A percentile compares a stretch with the other conserved stretches of the same genome.
These are phyloP conservation scores for Synergus gifuensis DNA, from an alignment of 2,888 invertebrate species.

Conservation along the genomic window DNA sequence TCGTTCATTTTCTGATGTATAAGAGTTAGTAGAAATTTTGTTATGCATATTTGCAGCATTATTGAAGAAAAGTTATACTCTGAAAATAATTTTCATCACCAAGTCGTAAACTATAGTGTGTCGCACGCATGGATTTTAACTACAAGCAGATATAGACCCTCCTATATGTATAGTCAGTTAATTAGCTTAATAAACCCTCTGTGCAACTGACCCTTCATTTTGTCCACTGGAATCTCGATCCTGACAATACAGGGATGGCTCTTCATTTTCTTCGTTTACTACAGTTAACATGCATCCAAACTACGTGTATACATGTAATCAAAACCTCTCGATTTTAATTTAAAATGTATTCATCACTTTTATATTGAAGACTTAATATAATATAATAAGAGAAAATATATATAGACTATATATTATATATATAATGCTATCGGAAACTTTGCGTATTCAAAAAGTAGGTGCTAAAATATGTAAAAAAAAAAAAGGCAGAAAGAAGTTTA, in stretches of 20 bases:
- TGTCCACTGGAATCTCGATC: conserved; percentile 35
- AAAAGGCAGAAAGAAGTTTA: not conserved
- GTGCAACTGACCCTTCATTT: conserved; percentile 41
- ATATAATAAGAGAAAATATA: too few relatives aligned
- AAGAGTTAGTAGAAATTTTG: not conserved
- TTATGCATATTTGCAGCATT: not conserved
- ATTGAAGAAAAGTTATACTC: not conserved
- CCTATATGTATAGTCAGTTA: conserved; percentile 43
- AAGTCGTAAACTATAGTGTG: conserved; percentile 41
- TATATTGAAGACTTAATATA: not conserved
- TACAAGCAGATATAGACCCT: conserved; percentile 4
- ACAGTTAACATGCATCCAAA: not conserved
- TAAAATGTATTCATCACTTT: not conserved
- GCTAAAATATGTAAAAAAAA: not conserved
- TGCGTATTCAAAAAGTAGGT: not conserved
- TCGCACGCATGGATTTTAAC: not conserved
- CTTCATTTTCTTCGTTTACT: conserved; percentile 37
- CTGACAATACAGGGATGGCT: conserved; percentile 42
- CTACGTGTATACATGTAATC: not conserved
- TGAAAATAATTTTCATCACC: not conserved
- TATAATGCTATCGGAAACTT: not conserved
- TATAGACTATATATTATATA: too few relatives aligned
- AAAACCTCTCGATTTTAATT: not conserved
- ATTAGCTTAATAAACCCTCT: conserved; percentile 53
- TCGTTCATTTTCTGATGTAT: not conserved